Conservation (phyloP, 2,888 invertebrate genomes). For the Lasioglossum zephyrum region DNA sequence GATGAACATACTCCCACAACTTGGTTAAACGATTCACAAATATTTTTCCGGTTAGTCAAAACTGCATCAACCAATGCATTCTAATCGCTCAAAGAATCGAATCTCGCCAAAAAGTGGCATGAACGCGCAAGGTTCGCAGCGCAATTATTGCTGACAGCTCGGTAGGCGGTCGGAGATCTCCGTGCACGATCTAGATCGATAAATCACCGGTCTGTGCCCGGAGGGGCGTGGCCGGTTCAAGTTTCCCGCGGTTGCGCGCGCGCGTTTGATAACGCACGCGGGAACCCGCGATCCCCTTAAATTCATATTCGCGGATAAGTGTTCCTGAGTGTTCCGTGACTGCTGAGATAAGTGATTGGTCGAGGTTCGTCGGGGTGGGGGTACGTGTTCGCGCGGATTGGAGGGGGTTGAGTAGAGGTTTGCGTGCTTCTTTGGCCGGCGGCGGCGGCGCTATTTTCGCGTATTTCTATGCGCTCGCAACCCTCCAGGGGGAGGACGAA, state of each 20-base stretch:
- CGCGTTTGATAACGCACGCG: slow-evolving; percentile 33
- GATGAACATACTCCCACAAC: not conserved
- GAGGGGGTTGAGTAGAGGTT: slow-evolving; percentile 17
- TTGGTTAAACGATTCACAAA: not conserved
- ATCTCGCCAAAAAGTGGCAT: not conserved
- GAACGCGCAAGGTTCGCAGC: not conserved
- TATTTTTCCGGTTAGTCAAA: not conserved
- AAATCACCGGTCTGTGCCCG: slow-evolving; percentile 49
- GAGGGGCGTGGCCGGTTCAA: slow-evolving; percentile 62
- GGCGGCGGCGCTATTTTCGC: slow-evolving; percentile 60
- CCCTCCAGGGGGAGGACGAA: slow-evolving; percentile 20
- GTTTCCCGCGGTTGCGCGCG: slow-evolving; percentile 50
- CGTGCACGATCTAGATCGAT: slow-evolving; percentile 51
- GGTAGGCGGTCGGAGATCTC: not conserved
- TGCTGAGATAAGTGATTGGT: slow-evolving; percentile 69
- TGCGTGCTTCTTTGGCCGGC: slow-evolving; percentile 36
- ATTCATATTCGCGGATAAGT: slow-evolving; percentile 70
- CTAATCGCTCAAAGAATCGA: not conserved
- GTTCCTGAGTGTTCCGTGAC: slow-evolving; percentile 65
- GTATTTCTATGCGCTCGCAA: slow-evolving; percentile 60
- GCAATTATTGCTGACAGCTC: not conserved
- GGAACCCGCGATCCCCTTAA: slow-evolving; percentile 32
- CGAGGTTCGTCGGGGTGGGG: slow-evolving; percentile 13
- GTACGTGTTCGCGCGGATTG: not conserved
- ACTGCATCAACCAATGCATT: not conserved